Conservation (phyloP, 1,140 invertebrate genomes). For the Aradophagus sp. region DNA sequence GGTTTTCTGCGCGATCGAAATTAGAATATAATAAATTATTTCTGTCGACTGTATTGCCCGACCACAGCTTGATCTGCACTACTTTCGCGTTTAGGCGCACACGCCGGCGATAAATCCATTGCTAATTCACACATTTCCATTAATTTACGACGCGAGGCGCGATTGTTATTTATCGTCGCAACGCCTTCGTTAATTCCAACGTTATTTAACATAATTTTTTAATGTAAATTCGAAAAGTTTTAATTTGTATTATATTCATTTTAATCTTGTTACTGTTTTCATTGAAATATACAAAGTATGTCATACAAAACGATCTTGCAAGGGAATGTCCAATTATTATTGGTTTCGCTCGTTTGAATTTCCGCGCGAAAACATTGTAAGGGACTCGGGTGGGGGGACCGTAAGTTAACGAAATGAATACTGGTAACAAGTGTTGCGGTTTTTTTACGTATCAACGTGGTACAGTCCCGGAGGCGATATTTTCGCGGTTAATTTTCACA, state of each 20-base stretch:
- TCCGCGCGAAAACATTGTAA: background rate
- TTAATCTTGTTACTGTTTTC: no score
- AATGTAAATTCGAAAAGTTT: no score
- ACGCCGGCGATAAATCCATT: conserved; percentile 22
- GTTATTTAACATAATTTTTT: background rate
- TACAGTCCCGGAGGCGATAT: conserved; percentile 2
- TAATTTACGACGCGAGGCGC: background rate
- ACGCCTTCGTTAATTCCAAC: background rate
- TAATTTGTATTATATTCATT: no score
- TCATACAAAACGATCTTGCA: background rate
- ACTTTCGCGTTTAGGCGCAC: conserved; percentile 37
- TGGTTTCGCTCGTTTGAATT: background rate
- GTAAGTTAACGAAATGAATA: conserved; percentile 3
- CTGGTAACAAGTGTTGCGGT: conserved; percentile 17
- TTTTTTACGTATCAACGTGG: conserved; percentile 7
- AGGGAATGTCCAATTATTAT: no score
- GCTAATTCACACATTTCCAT: conserved; percentile 16
- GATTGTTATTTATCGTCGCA: background rate
- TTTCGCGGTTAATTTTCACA: conserved; percentile 23
- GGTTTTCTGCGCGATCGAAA: conserved; percentile 32
- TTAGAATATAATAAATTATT: conserved; percentile 52
- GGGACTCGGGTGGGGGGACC: no score
- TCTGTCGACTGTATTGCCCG: conserved; percentile 26
- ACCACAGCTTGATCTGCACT: conserved; percentile 44
- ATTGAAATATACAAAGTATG: no score